phyloP scores from a whole-genome alignment of 2,113 vertebrate species.

The Vimba vimba region DNA sequence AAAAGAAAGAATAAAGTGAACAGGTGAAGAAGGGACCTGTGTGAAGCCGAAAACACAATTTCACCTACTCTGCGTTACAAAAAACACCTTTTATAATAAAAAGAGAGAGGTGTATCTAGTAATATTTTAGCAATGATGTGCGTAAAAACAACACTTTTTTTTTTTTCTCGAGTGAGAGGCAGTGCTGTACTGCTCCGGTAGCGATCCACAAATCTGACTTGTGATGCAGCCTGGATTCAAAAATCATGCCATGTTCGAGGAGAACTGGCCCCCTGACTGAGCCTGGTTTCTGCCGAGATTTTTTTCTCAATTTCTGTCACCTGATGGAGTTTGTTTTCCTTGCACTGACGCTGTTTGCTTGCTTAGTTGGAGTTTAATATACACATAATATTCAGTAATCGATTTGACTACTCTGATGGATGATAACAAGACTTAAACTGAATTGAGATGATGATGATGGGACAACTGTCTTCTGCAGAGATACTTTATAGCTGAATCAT shows the following conservation, averaged over 20 bases:
- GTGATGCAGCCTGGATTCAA: background rate
- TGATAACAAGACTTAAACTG: too few relatives aligned
- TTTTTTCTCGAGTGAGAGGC: background rate
- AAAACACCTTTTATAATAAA: conserved; percentile 13
- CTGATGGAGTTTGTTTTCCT: too few relatives aligned
- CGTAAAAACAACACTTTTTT: background rate
- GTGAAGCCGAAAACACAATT: background rate
- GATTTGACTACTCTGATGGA: too few relatives aligned
- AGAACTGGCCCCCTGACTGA: background rate
- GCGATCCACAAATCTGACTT: conserved; percentile 1
- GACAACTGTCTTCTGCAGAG: too few relatives aligned
- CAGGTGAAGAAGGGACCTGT: background rate
- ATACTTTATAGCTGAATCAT: too few relatives aligned
- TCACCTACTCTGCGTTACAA: background rate
- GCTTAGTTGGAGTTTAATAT: background rate
- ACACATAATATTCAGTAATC: background rate
- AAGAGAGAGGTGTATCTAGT: background rate
- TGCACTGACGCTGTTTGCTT: background rate
- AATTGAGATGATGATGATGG: too few relatives aligned
- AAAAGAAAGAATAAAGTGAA: conserved; percentile 32
- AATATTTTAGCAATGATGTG: conserved; percentile 1
- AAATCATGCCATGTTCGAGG: background rate
- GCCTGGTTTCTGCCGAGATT: background rate
- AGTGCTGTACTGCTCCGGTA: background rate
- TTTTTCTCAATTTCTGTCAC: background rate